Percentiles rank a stretch among this genome's conserved stretches.
Conservation (phyloP, 2,888 invertebrate species). For the Patella caerulea region DNA sequence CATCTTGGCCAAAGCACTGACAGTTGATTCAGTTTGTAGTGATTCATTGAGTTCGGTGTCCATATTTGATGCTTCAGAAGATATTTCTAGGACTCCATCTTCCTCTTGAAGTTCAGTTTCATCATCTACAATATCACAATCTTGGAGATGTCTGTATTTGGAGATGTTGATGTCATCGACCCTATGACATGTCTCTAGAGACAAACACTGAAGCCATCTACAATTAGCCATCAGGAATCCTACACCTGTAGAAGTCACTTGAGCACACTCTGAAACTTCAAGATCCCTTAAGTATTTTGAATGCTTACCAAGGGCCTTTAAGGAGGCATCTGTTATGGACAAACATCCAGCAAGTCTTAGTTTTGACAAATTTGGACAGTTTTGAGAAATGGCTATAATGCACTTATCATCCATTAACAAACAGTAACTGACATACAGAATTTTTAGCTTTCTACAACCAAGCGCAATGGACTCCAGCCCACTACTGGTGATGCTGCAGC, state of each 20-base stretch:
- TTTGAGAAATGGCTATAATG: constrained; percentile 36
- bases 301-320: constrained; percentile 38
- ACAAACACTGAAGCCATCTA: constrained; percentile 33
- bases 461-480: constrained; percentile 22
- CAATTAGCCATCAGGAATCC: constrained; percentile 36
- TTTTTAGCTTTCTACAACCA: constrained; percentile 24
- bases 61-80: too few relatives aligned
- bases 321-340: constrained; percentile 41
- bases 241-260: constrained; percentile 42
- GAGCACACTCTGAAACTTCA: constrained; percentile 43
- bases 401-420: constrained; percentile 42
- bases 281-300: constrained; percentile 37
- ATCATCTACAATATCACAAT: background rate
- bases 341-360: constrained; percentile 44
- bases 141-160: background rate
- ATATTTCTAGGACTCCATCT: background rate
- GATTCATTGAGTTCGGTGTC: too few relatives aligned
- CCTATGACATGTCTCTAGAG: constrained; percentile 42
- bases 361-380: constrained; percentile 33
- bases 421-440: constrained; percentile 39
- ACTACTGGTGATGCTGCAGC: constrained; percentile 26
- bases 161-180: constrained; percentile 35
- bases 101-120: background rate
- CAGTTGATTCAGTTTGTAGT: too few relatives aligned
- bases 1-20: too few relatives aligned